Evolutionary conservation across 2,888 invertebrate genomes (phyloP).

Genomic region (Erebia palarica): DNA sequence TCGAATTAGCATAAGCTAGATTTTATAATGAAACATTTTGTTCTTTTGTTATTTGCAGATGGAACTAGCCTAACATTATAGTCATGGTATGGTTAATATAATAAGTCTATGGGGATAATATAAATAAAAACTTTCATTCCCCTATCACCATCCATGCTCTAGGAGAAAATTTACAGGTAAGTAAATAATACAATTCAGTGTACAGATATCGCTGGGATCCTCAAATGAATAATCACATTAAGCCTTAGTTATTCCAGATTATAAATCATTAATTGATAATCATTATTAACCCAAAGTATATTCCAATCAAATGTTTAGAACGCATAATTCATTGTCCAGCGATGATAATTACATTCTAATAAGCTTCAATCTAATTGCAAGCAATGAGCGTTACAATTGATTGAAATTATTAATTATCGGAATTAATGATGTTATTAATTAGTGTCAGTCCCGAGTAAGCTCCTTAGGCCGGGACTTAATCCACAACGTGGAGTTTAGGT

Average conservation of each 20-base stretch:
- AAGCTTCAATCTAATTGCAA: constrained; percentile 29
- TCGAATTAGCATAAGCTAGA: no score
- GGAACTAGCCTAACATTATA: no score
- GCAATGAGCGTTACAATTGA: constrained; percentile 34
- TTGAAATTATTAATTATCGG: constrained; percentile 40
- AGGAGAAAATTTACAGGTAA: no score
- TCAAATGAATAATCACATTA: no score
- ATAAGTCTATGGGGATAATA: no score
- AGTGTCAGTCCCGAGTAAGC: constrained; percentile 35
- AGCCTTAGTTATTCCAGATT: neutral
- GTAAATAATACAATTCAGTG: no score
- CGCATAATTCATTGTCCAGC: constrained; percentile 7
- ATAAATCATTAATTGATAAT: neutral
- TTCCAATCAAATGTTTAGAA: constrained; percentile 14
- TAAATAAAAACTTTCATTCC: no score
- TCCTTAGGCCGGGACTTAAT: constrained; percentile 33
- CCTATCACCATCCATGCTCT: no score
- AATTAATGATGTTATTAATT: constrained; percentile 40
- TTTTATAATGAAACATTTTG: no score
- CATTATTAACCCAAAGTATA: neutral
- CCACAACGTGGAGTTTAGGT: constrained; percentile 11
- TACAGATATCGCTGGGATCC: no score
- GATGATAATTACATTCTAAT: constrained; percentile 27
- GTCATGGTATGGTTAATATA: no score
- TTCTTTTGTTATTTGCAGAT: no score